These are phyloP conservation scores for Hypsopygia costalis DNA, from an alignment of 2,888 invertebrate genomes.

Conservation along the genomic window DNA sequence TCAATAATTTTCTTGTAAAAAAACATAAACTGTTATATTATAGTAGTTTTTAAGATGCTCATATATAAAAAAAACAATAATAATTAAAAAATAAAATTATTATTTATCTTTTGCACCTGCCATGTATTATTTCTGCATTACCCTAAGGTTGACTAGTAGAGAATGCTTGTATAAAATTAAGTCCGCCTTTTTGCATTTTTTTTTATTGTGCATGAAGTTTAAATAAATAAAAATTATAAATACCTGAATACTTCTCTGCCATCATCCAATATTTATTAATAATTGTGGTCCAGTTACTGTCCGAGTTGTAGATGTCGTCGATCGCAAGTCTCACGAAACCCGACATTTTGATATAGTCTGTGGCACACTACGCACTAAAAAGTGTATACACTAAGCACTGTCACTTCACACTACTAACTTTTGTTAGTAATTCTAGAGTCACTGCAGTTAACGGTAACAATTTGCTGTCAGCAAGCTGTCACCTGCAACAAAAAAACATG, in stretches of 20 bases:
- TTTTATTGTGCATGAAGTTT: too few species aligned
- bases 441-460: constrained; percentile 48
- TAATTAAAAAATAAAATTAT: too few species aligned
- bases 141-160: too few species aligned
- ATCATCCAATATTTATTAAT: constrained; percentile 86
- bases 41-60: too few species aligned
- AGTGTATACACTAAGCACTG: constrained; percentile 41
- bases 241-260: constrained; percentile 88
- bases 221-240: constrained; percentile 26
- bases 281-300: constrained; percentile 82
- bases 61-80: too few species aligned
- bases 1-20: too few species aligned
- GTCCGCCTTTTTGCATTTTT: too few species aligned
- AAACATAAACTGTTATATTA: too few species aligned
- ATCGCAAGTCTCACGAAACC: constrained; percentile 84
- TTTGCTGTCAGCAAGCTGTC: constrained; percentile 64
- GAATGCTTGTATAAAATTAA: too few species aligned
- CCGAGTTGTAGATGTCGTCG: constrained; percentile 81
- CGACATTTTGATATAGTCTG: constrained; percentile 65
- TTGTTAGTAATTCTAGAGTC: constrained; percentile 23
- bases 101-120: too few species aligned
- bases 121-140: too few species aligned
- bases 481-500: constrained; percentile 53
- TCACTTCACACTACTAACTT: constrained; percentile 50
- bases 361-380: constrained; percentile 27